phyloP scores from a whole-genome alignment of 2,888 invertebrate genomes.

The Calameuta filiformis region DNA sequence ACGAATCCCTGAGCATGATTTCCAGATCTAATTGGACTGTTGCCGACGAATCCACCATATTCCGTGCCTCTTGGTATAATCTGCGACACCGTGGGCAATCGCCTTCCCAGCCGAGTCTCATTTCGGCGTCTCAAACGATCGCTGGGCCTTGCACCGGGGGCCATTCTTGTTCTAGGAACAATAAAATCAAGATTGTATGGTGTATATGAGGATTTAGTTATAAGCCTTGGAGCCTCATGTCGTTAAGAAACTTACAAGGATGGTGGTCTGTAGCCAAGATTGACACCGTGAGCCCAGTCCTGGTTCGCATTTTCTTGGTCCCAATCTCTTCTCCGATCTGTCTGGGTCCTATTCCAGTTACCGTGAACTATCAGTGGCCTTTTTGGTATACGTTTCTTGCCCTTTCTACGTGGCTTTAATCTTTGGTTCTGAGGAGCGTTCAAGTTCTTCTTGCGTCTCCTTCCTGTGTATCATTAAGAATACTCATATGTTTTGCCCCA shows the following conservation, averaged over 20 bases:
- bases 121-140: conserved; percentile 32
- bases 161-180: conserved; percentile 20
- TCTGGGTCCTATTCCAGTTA: conserved; percentile 34
- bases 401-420: conserved; percentile 44
- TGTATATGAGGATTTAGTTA: neutral
- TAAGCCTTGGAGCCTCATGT: neutral
- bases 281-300: conserved; percentile 58
- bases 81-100: conserved; percentile 25
- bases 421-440: conserved; percentile 55
- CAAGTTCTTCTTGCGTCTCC: conserved; percentile 48
- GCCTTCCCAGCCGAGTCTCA: neutral
- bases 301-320: conserved; percentile 34
- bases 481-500: neutral
- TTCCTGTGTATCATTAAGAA: conserved; percentile 31
- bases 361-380: conserved; percentile 15
- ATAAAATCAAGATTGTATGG: neutral
- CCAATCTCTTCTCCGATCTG: conserved; percentile 34
- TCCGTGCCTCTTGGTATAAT: conserved; percentile 30
- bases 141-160: conserved; percentile 23
- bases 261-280: conserved; percentile 54
- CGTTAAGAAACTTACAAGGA: conserved; percentile 38
- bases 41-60: conserved; percentile 32
- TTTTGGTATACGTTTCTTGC: conserved; percentile 29
- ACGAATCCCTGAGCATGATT: conserved; percentile 36
- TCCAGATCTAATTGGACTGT: conserved; percentile 34